Conservation (phyloP, 2,113 vertebrate genomes). For the Phasianus colchicus region DNA sequence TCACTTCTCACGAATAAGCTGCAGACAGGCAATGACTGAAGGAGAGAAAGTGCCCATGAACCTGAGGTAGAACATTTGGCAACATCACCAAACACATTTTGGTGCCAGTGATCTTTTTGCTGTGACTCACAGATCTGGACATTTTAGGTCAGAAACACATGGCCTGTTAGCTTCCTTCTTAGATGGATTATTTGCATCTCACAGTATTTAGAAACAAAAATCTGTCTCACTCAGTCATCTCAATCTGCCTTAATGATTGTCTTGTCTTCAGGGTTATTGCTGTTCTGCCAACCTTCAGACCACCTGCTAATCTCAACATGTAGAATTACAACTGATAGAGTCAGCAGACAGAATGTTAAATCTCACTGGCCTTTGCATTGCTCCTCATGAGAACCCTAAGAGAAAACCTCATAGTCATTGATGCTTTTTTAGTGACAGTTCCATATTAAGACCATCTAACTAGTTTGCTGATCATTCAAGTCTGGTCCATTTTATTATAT, state of each 20-base stretch:
- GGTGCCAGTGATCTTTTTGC: not conserved
- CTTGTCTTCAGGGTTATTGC: not conserved
- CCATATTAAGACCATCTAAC: not conserved
- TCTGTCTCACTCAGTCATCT: not conserved
- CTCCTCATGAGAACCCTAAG: not conserved
- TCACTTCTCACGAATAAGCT: not conserved
- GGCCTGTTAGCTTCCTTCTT: not conserved
- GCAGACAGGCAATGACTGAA: not conserved
- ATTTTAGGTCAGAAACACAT: not conserved
- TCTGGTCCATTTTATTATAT: not conserved
- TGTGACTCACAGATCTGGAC: not conserved
- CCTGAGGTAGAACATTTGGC: not conserved
- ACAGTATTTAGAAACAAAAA: not conserved
- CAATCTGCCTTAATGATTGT: not conserved
- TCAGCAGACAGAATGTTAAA: not conserved
- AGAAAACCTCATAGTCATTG: not conserved
- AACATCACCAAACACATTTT: not conserved
- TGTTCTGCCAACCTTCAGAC: not conserved
- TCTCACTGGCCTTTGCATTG: not conserved
- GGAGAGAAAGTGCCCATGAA: not conserved
- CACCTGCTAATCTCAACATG: not conserved
- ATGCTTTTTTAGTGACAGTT: not conserved
- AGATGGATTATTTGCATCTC: not conserved
- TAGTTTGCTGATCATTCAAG: not conserved
- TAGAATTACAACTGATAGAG: not conserved